Evolutionary conservation across 2,113 vertebrate species (phyloP).

Genomic region (Calyptommatus sinebrachiatus): DNA sequence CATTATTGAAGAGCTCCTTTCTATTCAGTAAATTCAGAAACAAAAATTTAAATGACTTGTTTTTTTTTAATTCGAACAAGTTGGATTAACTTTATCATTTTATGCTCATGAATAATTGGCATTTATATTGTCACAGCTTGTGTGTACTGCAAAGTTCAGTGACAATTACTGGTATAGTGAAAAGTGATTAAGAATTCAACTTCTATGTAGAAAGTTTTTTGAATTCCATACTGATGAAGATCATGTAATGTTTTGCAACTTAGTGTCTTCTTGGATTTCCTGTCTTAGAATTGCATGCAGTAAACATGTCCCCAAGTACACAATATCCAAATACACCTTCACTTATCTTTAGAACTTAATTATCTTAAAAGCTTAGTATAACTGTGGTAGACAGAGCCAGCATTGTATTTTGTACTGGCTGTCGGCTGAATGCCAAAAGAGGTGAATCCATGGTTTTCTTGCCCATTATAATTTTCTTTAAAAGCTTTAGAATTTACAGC

Average conservation of each 20-base stretch:
- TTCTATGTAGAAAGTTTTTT: neutral
- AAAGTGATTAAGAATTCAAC: neutral
- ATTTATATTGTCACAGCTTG: neutral
- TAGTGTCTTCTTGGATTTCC: neutral
- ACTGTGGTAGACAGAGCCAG: neutral
- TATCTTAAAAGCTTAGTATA: constrained; percentile 14
- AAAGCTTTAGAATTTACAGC: neutral
- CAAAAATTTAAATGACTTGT: neutral
- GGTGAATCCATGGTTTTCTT: neutral
- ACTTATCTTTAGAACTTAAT: neutral
- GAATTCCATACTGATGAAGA: neutral
- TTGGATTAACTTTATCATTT: neutral
- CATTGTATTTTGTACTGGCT: neutral
- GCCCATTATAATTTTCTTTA: neutral
- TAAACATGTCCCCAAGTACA: neutral
- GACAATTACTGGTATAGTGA: neutral
- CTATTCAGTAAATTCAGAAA: neutral
- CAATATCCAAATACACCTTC: neutral
- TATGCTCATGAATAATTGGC: neutral
- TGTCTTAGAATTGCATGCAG: neutral
- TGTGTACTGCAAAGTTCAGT: neutral
- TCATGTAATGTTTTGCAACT: neutral
- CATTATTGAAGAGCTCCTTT: neutral
- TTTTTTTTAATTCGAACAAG: neutral
- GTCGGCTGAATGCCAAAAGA: neutral